A percentile compares a stretch with the other conserved stretches of the same genome.
These are phyloP conservation scores for Dasysyrphus albostriatus DNA, from an alignment of 2,888 invertebrate species.

Conservation along the genomic window DNA sequence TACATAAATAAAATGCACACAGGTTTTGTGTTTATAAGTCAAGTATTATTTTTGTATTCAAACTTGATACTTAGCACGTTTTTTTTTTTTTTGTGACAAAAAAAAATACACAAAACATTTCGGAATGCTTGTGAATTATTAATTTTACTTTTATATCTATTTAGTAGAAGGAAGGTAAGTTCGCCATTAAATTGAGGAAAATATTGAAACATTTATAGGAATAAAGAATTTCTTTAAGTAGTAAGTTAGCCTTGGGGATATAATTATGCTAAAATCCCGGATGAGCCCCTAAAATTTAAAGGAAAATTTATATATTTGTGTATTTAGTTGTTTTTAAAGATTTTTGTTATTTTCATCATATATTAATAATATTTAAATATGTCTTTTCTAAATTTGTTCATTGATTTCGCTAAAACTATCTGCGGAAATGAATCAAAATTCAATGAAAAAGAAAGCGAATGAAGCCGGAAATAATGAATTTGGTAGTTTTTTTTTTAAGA, in stretches of 20 bases:
- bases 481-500: too few species aligned
- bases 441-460: too few species aligned
- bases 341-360: too few species aligned
- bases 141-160: not conserved
- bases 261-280: not conserved
- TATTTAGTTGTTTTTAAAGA: too few species aligned
- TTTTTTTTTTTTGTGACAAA: not conserved
- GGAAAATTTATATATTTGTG: too few species aligned
- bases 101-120: not conserved
- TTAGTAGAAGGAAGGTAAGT: not conserved
- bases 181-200: not conserved
- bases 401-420: too few species aligned
- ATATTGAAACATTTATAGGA: not conserved
- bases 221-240: not conserved
- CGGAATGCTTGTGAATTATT: conserved; percentile 23
- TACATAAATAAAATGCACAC: conserved; percentile 33
- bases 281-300: not conserved
- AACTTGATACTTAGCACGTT: conserved; percentile 6
- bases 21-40: conserved; percentile 10
- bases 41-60: not conserved
- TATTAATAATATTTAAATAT: too few species aligned
- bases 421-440: too few species aligned
- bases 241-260: not conserved
- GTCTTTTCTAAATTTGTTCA: too few species aligned
- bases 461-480: too few species aligned